phyloP scores from a whole-genome alignment of 2,113 vertebrate genomes.

The Alligator mississippiensis region DNA sequence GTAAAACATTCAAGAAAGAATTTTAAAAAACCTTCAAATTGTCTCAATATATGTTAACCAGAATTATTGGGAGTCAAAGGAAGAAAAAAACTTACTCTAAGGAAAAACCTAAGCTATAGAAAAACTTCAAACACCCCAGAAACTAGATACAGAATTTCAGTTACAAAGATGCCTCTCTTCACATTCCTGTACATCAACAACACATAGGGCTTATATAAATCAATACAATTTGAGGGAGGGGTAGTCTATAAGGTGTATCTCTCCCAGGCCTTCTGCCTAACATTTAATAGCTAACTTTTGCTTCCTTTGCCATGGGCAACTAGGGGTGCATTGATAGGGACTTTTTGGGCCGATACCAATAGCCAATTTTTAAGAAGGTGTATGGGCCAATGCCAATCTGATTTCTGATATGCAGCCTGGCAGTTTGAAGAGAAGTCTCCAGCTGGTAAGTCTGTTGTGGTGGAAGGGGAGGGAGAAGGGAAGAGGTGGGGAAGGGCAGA shows the following conservation, averaged over 20 bases:
- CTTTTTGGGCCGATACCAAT: too few relatives aligned
- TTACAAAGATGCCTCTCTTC: neutral
- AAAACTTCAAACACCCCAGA: neutral
- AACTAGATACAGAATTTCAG: neutral
- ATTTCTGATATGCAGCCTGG: too few relatives aligned
- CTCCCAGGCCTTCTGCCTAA: neutral
- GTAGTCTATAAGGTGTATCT: too few relatives aligned
- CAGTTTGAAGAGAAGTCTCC: too few relatives aligned
- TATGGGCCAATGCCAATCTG: too few relatives aligned
- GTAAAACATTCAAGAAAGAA: neutral
- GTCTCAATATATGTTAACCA: neutral
- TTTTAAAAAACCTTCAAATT: neutral
- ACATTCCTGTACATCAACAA: neutral
- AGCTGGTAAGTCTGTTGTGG: too few relatives aligned
- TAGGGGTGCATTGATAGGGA: too few relatives aligned
- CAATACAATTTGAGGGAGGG: too few relatives aligned
- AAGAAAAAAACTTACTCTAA: neutral
- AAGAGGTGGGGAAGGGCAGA: too few relatives aligned
- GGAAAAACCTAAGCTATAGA: neutral
- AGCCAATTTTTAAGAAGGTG: too few relatives aligned
- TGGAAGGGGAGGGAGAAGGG: too few relatives aligned
- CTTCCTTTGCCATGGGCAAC: neutral
- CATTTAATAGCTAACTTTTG: neutral
- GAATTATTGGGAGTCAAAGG: neutral
- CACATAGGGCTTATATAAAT: neutral